phyloP scores from a whole-genome alignment of 2,888 invertebrate genomes.

The Selenia dentaria region DNA sequence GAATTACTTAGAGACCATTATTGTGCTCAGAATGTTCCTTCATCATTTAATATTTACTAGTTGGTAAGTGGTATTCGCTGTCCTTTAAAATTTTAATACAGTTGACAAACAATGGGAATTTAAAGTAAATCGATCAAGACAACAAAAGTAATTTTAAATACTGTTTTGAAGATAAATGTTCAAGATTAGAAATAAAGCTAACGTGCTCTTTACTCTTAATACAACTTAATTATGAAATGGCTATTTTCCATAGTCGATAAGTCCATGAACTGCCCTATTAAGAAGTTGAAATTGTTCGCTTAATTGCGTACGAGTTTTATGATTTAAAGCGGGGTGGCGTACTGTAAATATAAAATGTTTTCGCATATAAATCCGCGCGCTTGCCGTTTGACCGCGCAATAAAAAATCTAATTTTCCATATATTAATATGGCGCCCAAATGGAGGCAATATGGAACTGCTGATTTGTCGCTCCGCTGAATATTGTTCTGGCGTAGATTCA shows the following conservation, averaged over 20 bases:
- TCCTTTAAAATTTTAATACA: no score
- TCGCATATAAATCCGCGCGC: conserved; percentile 24
- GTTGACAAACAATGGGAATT: no score
- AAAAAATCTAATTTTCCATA: conserved; percentile 75
- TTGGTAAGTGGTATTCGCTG: no score
- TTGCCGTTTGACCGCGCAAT: conserved; percentile 49
- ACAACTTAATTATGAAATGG: conserved; percentile 37
- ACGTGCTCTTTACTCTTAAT: conserved; percentile 29
- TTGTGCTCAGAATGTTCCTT: no score
- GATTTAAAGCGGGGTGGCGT: conserved; percentile 36
- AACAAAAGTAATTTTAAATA: no score
- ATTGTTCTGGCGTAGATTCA: conserved; percentile 64
- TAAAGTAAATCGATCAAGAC: no score
- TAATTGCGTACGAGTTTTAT: no score
- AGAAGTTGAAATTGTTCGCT: conserved; percentile 56
- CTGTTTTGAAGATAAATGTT: no score
- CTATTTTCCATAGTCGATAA: conserved; percentile 49
- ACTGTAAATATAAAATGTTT: conserved; percentile 50
- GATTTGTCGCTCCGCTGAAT: conserved; percentile 81
- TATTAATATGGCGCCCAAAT: conserved; percentile 77
- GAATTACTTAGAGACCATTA: no score
- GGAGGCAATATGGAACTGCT: conserved; percentile 82
- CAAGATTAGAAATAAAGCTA: no score
- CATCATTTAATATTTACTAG: no score
- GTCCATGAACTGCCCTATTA: conserved; percentile 54